These are phyloP conservation scores for Parapristionchus giblindavisi DNA, from an alignment of 2,888 invertebrate species.

Conservation along the genomic window DNA sequence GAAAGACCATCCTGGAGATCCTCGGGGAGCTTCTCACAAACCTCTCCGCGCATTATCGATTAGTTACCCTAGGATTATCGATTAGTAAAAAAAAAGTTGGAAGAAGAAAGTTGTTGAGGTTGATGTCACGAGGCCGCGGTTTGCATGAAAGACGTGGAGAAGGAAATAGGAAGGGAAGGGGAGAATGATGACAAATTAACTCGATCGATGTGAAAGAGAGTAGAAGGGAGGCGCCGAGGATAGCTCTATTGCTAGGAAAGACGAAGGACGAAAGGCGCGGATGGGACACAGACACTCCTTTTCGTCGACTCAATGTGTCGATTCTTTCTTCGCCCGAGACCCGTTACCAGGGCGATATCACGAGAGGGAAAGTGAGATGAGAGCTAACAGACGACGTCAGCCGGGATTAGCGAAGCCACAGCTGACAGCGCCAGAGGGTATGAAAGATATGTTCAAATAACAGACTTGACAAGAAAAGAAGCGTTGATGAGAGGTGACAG, in stretches of 20 bases:
- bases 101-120: not conserved
- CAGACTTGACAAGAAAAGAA: no score
- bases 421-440: no score
- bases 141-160: slow-evolving; percentile 12
- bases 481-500: no score
- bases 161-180: not conserved
- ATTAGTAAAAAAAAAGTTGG: not conserved
- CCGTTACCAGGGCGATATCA: no score
- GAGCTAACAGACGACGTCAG: no score
- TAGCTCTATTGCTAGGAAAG: slow-evolving; percentile 15
- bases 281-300: no score
- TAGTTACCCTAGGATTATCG: slow-evolving; percentile 38
- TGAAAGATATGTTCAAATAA: no score
- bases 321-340: no score
- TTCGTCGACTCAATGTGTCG: no score
- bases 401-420: no score
- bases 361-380: no score
- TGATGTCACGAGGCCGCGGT: not conserved
- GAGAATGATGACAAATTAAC: slow-evolving; percentile 22
- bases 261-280: not conserved
- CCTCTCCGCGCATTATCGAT: slow-evolving; percentile 55
- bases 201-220: slow-evolving; percentile 27
- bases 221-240: slow-evolving; percentile 21
- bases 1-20: slow-evolving; percentile 43
- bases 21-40: slow-evolving; percentile 45